phyloP scores from a whole-genome alignment of 2,888 invertebrate species.

The Marasmarcha lunaedactyla region DNA sequence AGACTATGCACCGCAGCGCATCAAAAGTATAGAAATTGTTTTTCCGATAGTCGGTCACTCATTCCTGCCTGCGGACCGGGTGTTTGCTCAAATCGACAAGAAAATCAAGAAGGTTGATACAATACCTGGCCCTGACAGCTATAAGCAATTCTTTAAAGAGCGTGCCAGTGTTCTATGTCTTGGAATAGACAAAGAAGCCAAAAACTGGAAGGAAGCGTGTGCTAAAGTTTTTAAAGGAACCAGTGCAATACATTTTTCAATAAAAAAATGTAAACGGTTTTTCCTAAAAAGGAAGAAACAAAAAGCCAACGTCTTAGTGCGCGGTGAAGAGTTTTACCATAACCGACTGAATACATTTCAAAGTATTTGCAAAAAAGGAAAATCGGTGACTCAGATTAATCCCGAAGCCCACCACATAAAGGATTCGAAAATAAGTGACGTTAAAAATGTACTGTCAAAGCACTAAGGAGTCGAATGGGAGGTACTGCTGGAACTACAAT shows the following conservation, averaged over 20 bases:
- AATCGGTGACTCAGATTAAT: conserved; percentile 12
- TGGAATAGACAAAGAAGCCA: conserved; percentile 7
- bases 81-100: conserved; percentile 18
- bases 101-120: conserved; percentile 12
- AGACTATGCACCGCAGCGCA: conserved; percentile 10
- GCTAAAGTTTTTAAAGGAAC: conserved; percentile 11
- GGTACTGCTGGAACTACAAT: no score
- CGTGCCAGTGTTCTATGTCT: conserved; percentile 11
- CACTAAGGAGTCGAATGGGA: no score
- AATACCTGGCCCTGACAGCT: conserved; percentile 13
- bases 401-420: conserved; percentile 4
- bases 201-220: conserved; percentile 11
- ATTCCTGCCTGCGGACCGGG: conserved; percentile 17
- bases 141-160: conserved; percentile 13
- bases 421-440: no score
- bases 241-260: conserved; percentile 10
- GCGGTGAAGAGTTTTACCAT: conserved; percentile 13
- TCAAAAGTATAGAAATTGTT: conserved; percentile 16
- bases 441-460: no score
- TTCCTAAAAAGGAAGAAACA: conserved; percentile 12
- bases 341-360: conserved; percentile 9
- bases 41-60: conserved; percentile 19
- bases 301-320: conserved; percentile 12
- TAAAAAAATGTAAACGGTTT: conserved; percentile 13
- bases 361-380: conserved; percentile 13